These are phyloP conservation scores for Penaeus monodon DNA, from an alignment of 2,888 invertebrate genomes.

Conservation along the genomic window DNA sequence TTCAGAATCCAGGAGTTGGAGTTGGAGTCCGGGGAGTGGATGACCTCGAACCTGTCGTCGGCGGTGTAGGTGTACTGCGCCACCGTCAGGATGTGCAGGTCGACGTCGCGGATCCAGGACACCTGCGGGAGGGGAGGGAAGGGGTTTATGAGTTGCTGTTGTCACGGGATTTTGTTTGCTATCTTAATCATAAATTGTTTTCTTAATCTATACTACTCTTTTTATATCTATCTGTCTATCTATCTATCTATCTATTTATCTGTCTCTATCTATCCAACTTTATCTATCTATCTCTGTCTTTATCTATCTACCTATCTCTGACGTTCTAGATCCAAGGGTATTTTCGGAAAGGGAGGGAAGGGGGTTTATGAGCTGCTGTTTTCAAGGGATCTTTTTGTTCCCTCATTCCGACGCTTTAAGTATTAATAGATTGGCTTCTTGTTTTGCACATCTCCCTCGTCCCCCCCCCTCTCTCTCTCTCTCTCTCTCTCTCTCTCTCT, in stretches of 20 bases:
- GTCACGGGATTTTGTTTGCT: too few relatives aligned
- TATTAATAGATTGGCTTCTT: too few relatives aligned
- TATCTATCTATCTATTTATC: neutral
- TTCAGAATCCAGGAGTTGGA: slow-evolving; percentile 62
- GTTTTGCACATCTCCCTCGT: neutral
- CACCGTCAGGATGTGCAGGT: slow-evolving; percentile 64
- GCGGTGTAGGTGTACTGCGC: slow-evolving; percentile 64
- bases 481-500: neutral
- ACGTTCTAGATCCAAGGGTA: slow-evolving; percentile 46
- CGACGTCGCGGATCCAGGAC: slow-evolving; percentile 62
- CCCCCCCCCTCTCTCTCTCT: too few relatives aligned
- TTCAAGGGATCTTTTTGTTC: too few relatives aligned
- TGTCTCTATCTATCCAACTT: slow-evolving; percentile 3
- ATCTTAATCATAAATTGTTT: too few relatives aligned
- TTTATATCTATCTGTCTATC: too few relatives aligned
- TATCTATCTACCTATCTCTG: neutral
- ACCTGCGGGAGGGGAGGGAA: slow-evolving; percentile 33
- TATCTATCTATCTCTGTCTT: slow-evolving; percentile 17
- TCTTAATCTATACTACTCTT: too few relatives aligned
- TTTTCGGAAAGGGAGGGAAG: slow-evolving; percentile 18
- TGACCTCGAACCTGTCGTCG: slow-evolving; percentile 63
- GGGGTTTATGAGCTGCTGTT: neutral
- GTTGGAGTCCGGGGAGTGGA: slow-evolving; percentile 62
- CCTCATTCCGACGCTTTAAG: neutral
- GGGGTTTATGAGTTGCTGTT: neutral